Conservation (phyloP, 2,888 invertebrate species). For the Ernsta delagoae region DNA sequence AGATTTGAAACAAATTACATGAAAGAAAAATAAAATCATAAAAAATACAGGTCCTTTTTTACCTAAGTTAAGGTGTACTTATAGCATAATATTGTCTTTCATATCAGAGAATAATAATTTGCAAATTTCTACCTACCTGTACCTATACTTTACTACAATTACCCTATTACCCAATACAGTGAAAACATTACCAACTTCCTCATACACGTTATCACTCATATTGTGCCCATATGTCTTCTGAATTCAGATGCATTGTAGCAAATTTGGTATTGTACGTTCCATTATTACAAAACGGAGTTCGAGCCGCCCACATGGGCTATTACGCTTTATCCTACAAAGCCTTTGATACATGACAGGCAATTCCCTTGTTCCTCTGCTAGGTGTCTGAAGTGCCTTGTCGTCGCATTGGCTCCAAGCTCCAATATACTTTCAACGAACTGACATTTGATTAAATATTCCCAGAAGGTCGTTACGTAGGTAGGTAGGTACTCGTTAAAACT, state of each 20-base stretch:
- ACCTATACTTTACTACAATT: no score
- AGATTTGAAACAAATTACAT: no score
- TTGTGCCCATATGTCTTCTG: not conserved
- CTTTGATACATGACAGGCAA: slow-evolving; percentile 24
- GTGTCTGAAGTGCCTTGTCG: slow-evolving; percentile 13
- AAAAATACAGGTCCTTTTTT: no score
- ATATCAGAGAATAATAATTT: no score
- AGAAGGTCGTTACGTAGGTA: not conserved
- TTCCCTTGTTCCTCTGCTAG: slow-evolving; percentile 15
- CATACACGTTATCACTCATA: not conserved
- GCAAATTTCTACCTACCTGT: no score
- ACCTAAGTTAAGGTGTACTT: no score
- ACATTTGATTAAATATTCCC: slow-evolving; percentile 1
- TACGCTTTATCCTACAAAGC: slow-evolving; percentile 23
- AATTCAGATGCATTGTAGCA: slow-evolving; percentile 1
- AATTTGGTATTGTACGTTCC: slow-evolving; percentile 4
- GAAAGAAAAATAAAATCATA: no score
- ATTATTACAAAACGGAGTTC: slow-evolving; percentile 2
- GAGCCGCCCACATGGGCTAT: slow-evolving; percentile 13
- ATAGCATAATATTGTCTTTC: no score
- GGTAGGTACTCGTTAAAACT: no score
- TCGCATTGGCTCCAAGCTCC: slow-evolving; percentile 1
- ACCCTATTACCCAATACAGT: no score
- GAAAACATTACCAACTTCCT: no score
- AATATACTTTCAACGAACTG: slow-evolving; percentile 4